Evolutionary conservation across 2,113 vertebrate genomes (phyloP), one percentile per base, ranked within the genome.

Genomic region (Dromas ardeola): DNA sequence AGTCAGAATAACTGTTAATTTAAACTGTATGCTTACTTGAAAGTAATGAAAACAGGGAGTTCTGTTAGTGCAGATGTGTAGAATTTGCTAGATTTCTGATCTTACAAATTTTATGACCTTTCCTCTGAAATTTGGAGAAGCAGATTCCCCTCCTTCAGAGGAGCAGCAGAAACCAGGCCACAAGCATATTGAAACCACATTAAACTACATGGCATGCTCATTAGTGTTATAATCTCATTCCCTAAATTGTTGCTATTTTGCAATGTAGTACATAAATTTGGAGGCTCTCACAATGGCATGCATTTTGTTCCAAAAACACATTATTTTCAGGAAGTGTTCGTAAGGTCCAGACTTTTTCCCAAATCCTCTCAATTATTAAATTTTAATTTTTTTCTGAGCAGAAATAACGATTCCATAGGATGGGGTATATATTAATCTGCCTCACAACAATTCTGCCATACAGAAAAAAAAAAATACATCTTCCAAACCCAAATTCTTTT

Each of bases 401-500:
- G 27, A 82, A 91, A 49, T 72, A 81, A 80, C 18, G 5, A 30
- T 77, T 73, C 16, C 45, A 1, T 55, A 62, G 29, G 25, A 56
- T 26, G 61, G 22, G 12, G 23, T 73, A 50, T 32, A 3, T n/a
- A 18, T 49, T 83, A 53, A 38, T 50, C 32, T 90, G 22, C 42
- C 29, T 86, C 78, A 66, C 4, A 78, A 86, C 11, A 67, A 36
- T 50, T 38, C 30, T 81, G 7, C 25, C 58, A 65, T 53, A 11
- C 4, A 45, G 78, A 73, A 56, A 84, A 71, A 34, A 36, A 32
- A 25, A 40, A 40, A n/a, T n/a, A n/a, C 11, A 15, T 32, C 43
- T 76, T 79, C 62, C 36, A 90, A 94, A 58, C 22, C 2, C 23
- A 78, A 96, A 83, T 94, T 93, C 45, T 88, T 94, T 88, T 88